Evolutionary conservation across 2,888 invertebrate genomes (phyloP).

Genomic region (Plagiodera versicolora): DNA sequence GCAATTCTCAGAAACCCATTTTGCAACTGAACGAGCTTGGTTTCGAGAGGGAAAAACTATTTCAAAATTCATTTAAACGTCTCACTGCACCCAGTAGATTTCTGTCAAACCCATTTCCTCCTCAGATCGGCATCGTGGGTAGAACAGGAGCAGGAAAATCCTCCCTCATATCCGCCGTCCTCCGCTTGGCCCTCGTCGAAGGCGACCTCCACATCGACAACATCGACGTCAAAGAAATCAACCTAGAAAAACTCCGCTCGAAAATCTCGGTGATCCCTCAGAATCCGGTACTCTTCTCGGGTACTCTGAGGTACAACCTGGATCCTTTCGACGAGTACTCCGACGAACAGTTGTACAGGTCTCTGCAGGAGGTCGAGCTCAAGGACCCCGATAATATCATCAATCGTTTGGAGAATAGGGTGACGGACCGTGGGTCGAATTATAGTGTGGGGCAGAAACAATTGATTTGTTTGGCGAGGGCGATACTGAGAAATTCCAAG

Average conservation of each 20-base stretch:
- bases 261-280: constrained; percentile 62
- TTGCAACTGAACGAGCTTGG: too few species aligned
- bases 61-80: neutral
- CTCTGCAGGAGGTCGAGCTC: constrained; percentile 74
- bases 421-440: constrained; percentile 75
- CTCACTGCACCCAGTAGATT: too few species aligned
- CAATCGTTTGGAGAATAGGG: constrained; percentile 67
- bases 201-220: constrained; percentile 74
- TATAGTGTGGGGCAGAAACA: constrained; percentile 91
- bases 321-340: constrained; percentile 73
- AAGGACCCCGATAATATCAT: constrained; percentile 66
- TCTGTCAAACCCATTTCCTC: too few species aligned
- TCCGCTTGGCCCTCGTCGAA: constrained; percentile 71
- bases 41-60: too few species aligned
- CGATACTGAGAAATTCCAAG: constrained; percentile 79
- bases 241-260: constrained; percentile 59
- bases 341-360: constrained; percentile 70
- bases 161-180: constrained; percentile 75
- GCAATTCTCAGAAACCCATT: too few species aligned
- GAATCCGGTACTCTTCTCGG: constrained; percentile 61
- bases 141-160: constrained; percentile 85
- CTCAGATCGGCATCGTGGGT: constrained; percentile 81
- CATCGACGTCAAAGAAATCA: constrained; percentile 61
- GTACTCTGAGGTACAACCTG: constrained; percentile 67
- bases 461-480: constrained; percentile 84